A percentile compares a stretch with the other conserved stretches of the same genome.
These are phyloP conservation scores for Heterohyrax brucei DNA, from an alignment of 2,797 vertebrate genomes.

Conservation along the genomic window DNA sequence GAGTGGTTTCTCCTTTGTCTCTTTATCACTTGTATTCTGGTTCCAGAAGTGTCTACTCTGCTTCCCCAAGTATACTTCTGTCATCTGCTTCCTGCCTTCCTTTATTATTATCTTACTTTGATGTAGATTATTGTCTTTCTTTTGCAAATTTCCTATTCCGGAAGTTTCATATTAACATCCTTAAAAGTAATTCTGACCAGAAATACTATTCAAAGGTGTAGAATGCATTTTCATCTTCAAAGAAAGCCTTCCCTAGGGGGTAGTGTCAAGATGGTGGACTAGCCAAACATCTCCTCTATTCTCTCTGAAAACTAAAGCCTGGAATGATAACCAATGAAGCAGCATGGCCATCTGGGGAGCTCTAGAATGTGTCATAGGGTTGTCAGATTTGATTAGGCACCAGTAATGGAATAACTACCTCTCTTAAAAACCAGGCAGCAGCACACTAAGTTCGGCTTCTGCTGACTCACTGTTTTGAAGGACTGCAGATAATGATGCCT, in stretches of 20 bases:
- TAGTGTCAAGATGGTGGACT: too few relatives aligned
- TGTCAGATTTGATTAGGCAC: too few relatives aligned
- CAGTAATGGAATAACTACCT: too few relatives aligned
- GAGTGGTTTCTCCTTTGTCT: not conserved
- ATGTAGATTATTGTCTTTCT: not conserved
- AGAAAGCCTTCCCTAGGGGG: not conserved
- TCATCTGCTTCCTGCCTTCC: not conserved
- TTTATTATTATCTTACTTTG: not conserved
- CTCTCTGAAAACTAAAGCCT: too few relatives aligned
- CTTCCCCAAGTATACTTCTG: not conserved
- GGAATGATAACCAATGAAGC: too few relatives aligned
- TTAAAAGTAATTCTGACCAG: not conserved
- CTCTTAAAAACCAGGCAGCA: too few relatives aligned
- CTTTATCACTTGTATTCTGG: not conserved
- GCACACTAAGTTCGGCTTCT: too few relatives aligned
- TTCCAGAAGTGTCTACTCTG: not conserved
- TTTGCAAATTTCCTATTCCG: not conserved
- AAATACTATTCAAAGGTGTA: not conserved
- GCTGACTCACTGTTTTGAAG: too few relatives aligned
- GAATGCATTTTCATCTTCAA: conserved; percentile 4
- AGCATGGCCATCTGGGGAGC: too few relatives aligned
- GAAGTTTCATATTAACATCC: not conserved
- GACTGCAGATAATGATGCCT: too few relatives aligned
- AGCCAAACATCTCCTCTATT: too few relatives aligned
- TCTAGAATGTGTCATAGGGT: too few relatives aligned